phyloP scores from a whole-genome alignment of 2,888 invertebrate species.

The Parnassius orleans region DNA sequence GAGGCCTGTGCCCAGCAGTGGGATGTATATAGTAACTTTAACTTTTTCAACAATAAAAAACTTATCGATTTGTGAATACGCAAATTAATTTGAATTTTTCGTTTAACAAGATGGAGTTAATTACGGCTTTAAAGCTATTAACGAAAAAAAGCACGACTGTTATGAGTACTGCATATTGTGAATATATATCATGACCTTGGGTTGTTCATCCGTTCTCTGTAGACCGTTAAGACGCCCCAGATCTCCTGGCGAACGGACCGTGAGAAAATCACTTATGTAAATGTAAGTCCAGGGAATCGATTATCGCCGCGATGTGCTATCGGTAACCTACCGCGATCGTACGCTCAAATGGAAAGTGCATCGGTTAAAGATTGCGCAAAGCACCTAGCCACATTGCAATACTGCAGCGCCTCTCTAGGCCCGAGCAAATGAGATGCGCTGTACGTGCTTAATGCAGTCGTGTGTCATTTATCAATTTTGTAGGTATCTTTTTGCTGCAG shows the following conservation, averaged over 20 bases:
- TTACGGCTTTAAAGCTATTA: background rate
- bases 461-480: conserved; percentile 3
- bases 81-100: too few species aligned
- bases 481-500: background rate
- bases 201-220: conserved; percentile 61
- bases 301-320: conserved; percentile 59
- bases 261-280: conserved; percentile 74
- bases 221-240: conserved; percentile 63
- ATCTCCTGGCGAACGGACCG: conserved; percentile 64
- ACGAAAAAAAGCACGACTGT: conserved; percentile 16
- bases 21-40: too few species aligned
- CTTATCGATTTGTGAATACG: too few species aligned
- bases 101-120: background rate
- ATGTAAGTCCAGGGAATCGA: conserved; percentile 73
- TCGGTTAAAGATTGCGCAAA: conserved; percentile 53
- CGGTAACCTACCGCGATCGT: conserved; percentile 36
- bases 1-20: too few species aligned
- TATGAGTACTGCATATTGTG: conserved; percentile 10
- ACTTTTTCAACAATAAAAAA: too few species aligned
- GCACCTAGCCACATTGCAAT: conserved; percentile 35
- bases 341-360: conserved; percentile 69
- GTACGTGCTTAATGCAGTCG: background rate
- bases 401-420: conserved; percentile 31
- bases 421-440: conserved; percentile 31
- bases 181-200: conserved; percentile 50